These are phyloP conservation scores for Potorous gilbertii DNA, from an alignment of 2,797 vertebrate genomes.

Conservation along the genomic window DNA sequence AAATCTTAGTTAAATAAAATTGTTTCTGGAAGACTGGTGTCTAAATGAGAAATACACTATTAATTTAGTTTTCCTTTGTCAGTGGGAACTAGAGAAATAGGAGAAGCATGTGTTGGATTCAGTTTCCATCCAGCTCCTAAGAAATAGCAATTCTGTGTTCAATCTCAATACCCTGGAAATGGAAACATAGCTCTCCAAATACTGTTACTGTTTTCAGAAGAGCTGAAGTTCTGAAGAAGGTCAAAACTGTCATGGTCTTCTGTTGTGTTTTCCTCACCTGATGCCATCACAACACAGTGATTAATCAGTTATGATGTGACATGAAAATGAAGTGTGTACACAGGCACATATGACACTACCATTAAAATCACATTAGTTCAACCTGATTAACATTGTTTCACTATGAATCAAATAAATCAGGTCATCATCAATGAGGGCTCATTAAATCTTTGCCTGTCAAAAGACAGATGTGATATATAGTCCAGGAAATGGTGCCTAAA, in stretches of 20 bases:
- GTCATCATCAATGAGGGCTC: conserved; percentile 16
- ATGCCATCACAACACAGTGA: conserved; percentile 43
- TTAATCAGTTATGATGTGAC: conserved; percentile 48
- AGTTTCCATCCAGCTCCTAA: neutral
- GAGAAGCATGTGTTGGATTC: neutral
- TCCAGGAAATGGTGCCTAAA: conserved; percentile 1
- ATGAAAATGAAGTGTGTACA: conserved; percentile 69
- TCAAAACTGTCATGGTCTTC: neutral
- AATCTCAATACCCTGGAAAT: neutral
- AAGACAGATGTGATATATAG: neutral
- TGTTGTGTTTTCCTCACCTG: conserved; percentile 24
- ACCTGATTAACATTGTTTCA: conserved; percentile 66
- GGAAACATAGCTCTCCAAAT: neutral
- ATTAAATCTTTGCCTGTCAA: conserved; percentile 40
- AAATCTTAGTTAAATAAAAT: neutral
- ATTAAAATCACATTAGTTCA: conserved; percentile 77
- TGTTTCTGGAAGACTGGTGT: neutral
- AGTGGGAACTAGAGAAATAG: neutral
- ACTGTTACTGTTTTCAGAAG: neutral
- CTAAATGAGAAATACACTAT: neutral
- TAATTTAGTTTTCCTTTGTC: neutral
- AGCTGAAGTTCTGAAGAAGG: neutral
- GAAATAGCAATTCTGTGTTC: neutral
- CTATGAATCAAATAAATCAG: conserved; percentile 53
- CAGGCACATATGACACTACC: conserved; percentile 53